Evolutionary conservation across 2,113 vertebrate genomes (phyloP), one percentile per base, ranked within the genome.

Genomic region (Pterocles burchelli): DNA sequence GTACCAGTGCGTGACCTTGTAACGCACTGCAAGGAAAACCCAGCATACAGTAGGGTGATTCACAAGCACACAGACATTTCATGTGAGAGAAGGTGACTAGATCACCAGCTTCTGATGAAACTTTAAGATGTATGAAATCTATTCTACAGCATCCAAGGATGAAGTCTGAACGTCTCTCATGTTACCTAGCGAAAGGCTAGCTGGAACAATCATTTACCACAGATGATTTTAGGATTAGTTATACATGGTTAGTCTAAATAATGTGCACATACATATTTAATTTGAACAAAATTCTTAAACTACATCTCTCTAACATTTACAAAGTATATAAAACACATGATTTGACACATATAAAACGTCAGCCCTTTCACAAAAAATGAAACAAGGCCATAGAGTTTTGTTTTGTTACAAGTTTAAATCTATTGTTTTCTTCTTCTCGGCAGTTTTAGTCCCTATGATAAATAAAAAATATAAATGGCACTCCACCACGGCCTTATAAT

Each of bases 311-410:
- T 77, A 59, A 80, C 90, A 75, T 88, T 29, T 85, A 94, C 28
- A 43, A 93, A 96, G 24, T 51, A 93, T 83, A 94, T 41, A 95
- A 93, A 94, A 73, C 4, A 14, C 38, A 49, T 43, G 31, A 75
- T 85, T 52, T 81, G 57, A 76, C 58, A 89, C 48, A 91, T 96
- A 87, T 61, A 95, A 97, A 92, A 94, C 66, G 61, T 87, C 89
- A 96, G 87, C 79, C 88, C 85, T 96, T 96, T 79, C 81, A 83
- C 34, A 83, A 90, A 63, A 91, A 76, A 45, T 51, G 87, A 92
- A 92, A 76, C 79, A 76, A 96, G 79, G 81, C 63, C 68, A 88
- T 8, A 65, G 48, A 72, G 33, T 66, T 74, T 58, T 65, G 34
- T 36, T 58, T 70, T 28, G 22, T 62, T 79, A 46, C 34, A 79